Conservation (phyloP, 2,888 invertebrate genomes). For the Orthosia cruda region DNA sequence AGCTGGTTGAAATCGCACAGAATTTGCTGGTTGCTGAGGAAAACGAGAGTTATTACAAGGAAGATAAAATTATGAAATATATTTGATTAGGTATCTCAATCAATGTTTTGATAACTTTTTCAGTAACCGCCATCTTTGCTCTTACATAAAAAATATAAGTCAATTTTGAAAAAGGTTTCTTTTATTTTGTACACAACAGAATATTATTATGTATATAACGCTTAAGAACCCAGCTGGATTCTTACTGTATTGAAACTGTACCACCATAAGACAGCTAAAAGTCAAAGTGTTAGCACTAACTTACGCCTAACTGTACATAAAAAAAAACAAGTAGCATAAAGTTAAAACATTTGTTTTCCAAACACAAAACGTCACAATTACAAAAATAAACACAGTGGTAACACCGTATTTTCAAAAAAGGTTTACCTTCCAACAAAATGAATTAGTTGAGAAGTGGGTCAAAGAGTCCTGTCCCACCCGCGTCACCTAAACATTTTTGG, state of each 20-base stretch:
- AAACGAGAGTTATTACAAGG: not conserved
- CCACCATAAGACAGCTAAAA: not conserved
- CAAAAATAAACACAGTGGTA: constrained; percentile 49
- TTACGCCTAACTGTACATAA: not conserved
- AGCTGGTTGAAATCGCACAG: constrained; percentile 48
- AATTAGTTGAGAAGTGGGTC: constrained; percentile 88
- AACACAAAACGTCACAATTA: constrained; percentile 7
- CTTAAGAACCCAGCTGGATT: not conserved
- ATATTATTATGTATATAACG: not conserved
- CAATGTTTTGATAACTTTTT: constrained; percentile 23
- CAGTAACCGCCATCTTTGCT: not conserved
- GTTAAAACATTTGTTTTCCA: not conserved
- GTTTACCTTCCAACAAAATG: constrained; percentile 75
- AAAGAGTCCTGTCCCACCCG: constrained; percentile 67
- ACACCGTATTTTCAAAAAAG: constrained; percentile 77
- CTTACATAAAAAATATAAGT: too few species aligned
- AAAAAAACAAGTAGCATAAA: not conserved
- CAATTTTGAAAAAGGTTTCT: too few species aligned
- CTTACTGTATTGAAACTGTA: not conserved
- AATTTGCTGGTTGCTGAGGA: constrained; percentile 25
- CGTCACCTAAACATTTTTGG: constrained; percentile 70
- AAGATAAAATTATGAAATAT: constrained; percentile 12
- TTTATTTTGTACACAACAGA: not conserved
- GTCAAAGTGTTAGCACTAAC: not conserved
- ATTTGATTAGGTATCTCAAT: constrained; percentile 18